phyloP scores from a whole-genome alignment of 2,797 vertebrate species.

The Siniperca scherzeri region DNA sequence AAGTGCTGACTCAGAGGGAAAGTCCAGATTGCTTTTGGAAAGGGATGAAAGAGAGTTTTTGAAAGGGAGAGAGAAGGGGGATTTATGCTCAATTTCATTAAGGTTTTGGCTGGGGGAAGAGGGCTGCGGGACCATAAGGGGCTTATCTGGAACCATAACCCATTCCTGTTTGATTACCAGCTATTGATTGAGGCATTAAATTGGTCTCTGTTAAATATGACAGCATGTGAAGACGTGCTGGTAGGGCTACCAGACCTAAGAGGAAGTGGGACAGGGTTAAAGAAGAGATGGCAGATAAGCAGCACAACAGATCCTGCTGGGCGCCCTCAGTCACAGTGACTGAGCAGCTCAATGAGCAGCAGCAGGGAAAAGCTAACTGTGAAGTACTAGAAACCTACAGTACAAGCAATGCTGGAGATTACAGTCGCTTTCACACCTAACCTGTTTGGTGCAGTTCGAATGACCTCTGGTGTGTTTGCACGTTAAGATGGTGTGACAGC shows the following conservation, averaged over 20 bases:
- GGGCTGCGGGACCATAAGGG: slow-evolving; percentile 53
- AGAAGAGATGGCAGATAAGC: slow-evolving; percentile 30
- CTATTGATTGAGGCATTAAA: slow-evolving; percentile 71
- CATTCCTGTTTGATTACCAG: slow-evolving; percentile 60
- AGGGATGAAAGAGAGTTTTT: slow-evolving; percentile 67
- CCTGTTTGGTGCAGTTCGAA: not conserved
- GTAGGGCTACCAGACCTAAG: slow-evolving; percentile 20
- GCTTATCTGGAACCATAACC: slow-evolving; percentile 69
- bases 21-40: slow-evolving; percentile 79
- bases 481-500: not conserved
- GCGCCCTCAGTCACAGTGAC: not conserved
- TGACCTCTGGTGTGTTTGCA: not conserved
- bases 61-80: slow-evolving; percentile 24
- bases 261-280: slow-evolving; percentile 38
- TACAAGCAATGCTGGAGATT: not conserved
- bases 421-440: not conserved
- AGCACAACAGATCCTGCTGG: not conserved
- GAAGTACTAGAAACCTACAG: not conserved
- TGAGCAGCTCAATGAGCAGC: not conserved
- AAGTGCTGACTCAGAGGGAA: slow-evolving; percentile 77
- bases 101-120: slow-evolving; percentile 64
- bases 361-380: not conserved
- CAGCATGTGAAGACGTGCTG: slow-evolving; percentile 22
- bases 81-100: slow-evolving; percentile 77
- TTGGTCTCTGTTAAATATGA: slow-evolving; percentile 49